These are phyloP conservation scores for Siniperca knerii DNA, from an alignment of 2,113 vertebrate genomes.

Conservation along the genomic window DNA sequence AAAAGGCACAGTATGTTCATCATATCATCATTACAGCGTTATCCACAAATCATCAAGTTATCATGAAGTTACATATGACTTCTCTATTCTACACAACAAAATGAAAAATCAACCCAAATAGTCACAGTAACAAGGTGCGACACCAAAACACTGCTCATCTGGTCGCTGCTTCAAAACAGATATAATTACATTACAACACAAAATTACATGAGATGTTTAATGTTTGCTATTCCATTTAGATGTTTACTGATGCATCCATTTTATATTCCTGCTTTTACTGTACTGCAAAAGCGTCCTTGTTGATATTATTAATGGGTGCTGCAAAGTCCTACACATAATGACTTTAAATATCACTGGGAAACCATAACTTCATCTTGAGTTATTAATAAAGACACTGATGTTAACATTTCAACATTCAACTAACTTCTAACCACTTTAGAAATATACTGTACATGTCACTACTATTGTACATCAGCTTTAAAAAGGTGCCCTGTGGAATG, in stretches of 20 bases:
- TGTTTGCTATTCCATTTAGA: not conserved
- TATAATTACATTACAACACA: too few relatives aligned
- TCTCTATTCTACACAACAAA: not conserved
- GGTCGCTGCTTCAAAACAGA: not conserved
- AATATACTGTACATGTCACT: too few relatives aligned
- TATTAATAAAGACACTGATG: too few relatives aligned
- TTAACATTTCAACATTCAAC: too few relatives aligned
- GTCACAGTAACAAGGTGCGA: not conserved
- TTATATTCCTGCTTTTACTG: not conserved
- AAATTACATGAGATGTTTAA: too few relatives aligned
- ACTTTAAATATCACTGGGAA: too few relatives aligned
- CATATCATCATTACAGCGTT: slow-evolving; percentile 8
- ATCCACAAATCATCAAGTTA: not conserved
- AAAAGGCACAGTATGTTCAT: slow-evolving; percentile 1
- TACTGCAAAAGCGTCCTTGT: too few relatives aligned
- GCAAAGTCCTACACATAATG: too few relatives aligned
- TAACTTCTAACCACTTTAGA: too few relatives aligned
- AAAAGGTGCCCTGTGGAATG: too few relatives aligned
- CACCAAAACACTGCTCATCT: not conserved
- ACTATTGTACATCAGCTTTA: too few relatives aligned
- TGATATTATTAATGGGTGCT: not conserved
- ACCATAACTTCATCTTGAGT: too few relatives aligned
- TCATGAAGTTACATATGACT: not conserved
- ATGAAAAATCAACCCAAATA: slow-evolving; percentile 27
- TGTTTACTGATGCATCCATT: not conserved